Conservation (phyloP, 92 coral and sea anemone species). For the Epizoanthus rinbou region DNA sequence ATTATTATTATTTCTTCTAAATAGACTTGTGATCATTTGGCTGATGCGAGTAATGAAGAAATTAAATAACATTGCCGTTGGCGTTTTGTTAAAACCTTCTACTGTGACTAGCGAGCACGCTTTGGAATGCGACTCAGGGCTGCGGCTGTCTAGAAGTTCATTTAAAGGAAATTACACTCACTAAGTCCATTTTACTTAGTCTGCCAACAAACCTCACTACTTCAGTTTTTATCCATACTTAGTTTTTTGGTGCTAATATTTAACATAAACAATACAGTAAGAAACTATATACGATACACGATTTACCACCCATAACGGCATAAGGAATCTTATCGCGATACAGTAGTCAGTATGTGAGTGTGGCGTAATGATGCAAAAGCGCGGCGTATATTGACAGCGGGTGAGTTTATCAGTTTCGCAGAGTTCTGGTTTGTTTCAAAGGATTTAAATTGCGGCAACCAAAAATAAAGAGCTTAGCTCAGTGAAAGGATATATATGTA, state of each 20-base stretch:
- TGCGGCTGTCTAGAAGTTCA: background rate
- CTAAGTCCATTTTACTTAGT: background rate
- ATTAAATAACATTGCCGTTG: too few relatives aligned
- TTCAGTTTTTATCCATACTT: too few relatives aligned
- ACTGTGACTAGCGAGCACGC: background rate
- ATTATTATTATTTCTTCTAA: too few relatives aligned
- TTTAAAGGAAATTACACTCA: background rate
- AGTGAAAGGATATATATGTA: background rate
- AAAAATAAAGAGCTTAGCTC: slow-evolving; percentile 25
- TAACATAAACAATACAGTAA: too few relatives aligned
- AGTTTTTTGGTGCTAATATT: too few relatives aligned
- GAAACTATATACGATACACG: too few relatives aligned
- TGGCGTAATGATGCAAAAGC: background rate
- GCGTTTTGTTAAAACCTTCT: background rate
- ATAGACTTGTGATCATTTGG: too few relatives aligned
- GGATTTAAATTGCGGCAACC: background rate
- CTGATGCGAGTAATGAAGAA: too few relatives aligned
- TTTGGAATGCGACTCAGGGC: background rate
- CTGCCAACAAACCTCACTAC: too few relatives aligned
- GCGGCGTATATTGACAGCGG: background rate
- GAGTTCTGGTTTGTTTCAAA: slow-evolving; percentile 8
- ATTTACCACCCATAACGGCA: background rate
- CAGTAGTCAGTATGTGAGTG: background rate
- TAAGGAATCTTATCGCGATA: too few relatives aligned
- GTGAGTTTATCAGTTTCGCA: background rate